Evolutionary conservation across 2,113 vertebrate genomes (phyloP).

Genomic region (Pogona vitticeps): DNA sequence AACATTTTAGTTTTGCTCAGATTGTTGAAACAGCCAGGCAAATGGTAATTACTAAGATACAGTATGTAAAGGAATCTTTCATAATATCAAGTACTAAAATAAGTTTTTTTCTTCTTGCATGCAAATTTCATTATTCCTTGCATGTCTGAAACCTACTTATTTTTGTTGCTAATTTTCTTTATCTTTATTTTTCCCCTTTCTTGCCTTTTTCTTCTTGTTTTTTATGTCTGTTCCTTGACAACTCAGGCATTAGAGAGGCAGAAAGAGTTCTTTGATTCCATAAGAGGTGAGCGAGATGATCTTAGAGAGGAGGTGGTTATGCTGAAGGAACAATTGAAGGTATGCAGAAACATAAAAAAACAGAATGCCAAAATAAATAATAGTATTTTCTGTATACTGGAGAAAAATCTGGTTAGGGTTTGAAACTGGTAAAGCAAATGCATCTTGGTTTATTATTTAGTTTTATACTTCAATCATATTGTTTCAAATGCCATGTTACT

Average conservation of each 20-base stretch:
- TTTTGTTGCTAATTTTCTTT: constrained; percentile 34
- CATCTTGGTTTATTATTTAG: not conserved
- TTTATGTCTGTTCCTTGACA: constrained; percentile 46
- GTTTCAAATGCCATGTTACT: not conserved
- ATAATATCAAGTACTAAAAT: not conserved
- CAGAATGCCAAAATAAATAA: not conserved
- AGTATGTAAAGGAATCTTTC: not conserved
- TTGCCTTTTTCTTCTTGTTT: constrained; percentile 17
- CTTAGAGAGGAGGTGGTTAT: constrained; percentile 92
- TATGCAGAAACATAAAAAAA: constrained; percentile 71
- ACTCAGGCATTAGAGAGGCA: constrained; percentile 96
- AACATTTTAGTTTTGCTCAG: not conserved
- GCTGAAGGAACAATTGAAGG: constrained; percentile 93
- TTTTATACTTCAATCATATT: not conserved
- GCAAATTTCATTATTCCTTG: constrained; percentile 30
- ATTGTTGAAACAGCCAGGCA: not conserved
- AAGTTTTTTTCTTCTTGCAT: constrained; percentile 19
- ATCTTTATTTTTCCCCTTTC: not conserved
- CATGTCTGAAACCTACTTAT: constrained; percentile 24
- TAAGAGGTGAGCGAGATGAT: constrained; percentile 92
- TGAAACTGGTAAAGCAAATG: not conserved
- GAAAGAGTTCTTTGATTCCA: constrained; percentile 95
- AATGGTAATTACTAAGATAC: constrained; percentile 7
- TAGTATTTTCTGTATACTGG: not conserved
- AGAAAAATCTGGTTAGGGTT: not conserved